Evolutionary conservation across 2,797 vertebrate genomes (phyloP), one percentile per base, ranked within the genome.

Genomic region (Enteromius unitaeniatus): DNA sequence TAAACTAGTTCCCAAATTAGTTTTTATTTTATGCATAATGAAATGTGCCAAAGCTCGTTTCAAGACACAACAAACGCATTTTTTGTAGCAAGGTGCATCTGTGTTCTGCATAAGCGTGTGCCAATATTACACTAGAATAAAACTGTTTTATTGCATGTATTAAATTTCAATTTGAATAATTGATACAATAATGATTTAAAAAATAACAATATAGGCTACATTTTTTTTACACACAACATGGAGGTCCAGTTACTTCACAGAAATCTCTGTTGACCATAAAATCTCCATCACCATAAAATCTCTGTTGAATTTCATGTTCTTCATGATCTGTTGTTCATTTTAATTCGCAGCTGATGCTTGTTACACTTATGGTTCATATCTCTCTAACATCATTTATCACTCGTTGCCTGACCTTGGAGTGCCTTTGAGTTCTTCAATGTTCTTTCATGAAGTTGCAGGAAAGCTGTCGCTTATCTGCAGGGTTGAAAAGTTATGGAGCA

Each of bases 381-480:
- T 19, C 49, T 60, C 31, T 37, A 58, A 28, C 51, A 49, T 58
- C 74, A 60, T 72, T 53, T 42, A 31, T 49, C 26, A 0, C 47
- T 42, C 11, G 47, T 28, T 77, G 53, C 55, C 31, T 58, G 40
- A 70, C 69, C 8, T 86, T 53, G 58, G 68, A 85, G 80, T 81
- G 78, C 34, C 34, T 72, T 75, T 58, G 79, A 77, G 74, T 76
- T 79, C 21, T 2, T 69, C 67, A 78, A 85, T 89, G 88, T 82
- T 92, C 85, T 90, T 89, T 86, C 79, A 87, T 53, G 68, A 86
- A 88, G 84, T 85, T 86, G 84, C 31, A 81, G 87, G 74, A 86
- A 84, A 53, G 87, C 87, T 84, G 82, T 86, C 60, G 81, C 91
- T 93, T 93, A 92, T 92, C 91, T 90, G 86, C 80, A 26, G 15